A percentile compares a stretch with the other conserved stretches of the same genome.
Evolutionary conservation across 2,888 invertebrate species (phyloP).

Genomic region (Cinara cedri): DNA sequence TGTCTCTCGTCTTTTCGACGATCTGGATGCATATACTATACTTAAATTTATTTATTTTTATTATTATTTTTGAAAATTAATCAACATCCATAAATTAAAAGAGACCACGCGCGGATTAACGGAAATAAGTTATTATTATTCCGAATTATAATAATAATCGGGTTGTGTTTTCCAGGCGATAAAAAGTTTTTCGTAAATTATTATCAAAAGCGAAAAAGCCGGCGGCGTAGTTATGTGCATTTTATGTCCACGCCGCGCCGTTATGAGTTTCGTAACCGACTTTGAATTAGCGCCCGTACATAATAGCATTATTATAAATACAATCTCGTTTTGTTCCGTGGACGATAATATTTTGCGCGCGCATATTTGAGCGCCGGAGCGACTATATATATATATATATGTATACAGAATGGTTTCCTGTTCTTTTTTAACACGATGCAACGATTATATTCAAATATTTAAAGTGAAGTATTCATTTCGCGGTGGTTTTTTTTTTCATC

Average conservation of each 20-base stretch:
- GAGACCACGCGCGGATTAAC: background rate
- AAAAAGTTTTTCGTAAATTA: background rate
- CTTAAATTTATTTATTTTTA: background rate
- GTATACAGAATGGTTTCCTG: too few relatives aligned
- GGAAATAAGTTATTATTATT: background rate
- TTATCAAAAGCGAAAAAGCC: background rate
- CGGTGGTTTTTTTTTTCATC: too few relatives aligned
- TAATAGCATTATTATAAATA: too few relatives aligned
- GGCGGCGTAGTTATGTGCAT: background rate
- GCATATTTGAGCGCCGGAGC: too few relatives aligned
- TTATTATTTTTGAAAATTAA: too few relatives aligned
- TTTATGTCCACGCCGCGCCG: background rate
- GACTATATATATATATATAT: too few relatives aligned
- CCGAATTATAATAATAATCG: background rate
- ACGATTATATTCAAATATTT: too few relatives aligned
- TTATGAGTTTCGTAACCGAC: background rate
- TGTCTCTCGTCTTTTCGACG: background rate
- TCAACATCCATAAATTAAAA: slow-evolving; percentile 3
- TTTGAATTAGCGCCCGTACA: background rate
- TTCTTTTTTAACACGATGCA: too few relatives aligned
- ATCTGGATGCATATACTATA: too few relatives aligned
- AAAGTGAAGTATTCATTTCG: too few relatives aligned
- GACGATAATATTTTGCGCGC: too few relatives aligned
- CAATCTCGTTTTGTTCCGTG: too few relatives aligned
- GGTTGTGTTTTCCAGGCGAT: background rate